Evolutionary conservation across 2,888 invertebrate genomes (phyloP).

Genomic region (Tipula unca): DNA sequence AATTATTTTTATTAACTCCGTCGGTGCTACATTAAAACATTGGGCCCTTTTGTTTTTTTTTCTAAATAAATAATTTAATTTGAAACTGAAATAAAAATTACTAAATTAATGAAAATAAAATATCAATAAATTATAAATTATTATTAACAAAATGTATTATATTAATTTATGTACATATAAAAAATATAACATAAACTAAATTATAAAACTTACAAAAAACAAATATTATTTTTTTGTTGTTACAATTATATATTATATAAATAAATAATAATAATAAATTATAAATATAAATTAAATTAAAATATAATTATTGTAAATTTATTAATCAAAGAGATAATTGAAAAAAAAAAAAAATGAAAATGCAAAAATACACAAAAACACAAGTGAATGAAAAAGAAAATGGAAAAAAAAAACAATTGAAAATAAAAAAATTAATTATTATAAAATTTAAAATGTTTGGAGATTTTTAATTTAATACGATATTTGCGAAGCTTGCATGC

Average conservation of each 20-base stretch:
- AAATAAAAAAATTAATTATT: not conserved
- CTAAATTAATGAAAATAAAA: not conserved
- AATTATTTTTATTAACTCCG: not conserved
- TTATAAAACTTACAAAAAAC: not conserved
- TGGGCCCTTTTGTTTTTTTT: no score
- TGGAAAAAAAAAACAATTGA: not conserved
- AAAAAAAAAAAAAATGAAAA: not conserved
- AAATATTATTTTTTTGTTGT: not conserved
- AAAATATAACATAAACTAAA: not conserved
- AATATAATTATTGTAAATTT: not conserved
- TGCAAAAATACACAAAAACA: no score
- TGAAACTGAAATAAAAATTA: not conserved
- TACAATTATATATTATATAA: not conserved
- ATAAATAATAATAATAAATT: not conserved
- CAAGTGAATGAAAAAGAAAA: not conserved
- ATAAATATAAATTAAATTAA: constrained; percentile 4
- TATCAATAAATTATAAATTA: not conserved
- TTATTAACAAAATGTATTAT: not conserved
- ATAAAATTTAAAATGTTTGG: not conserved
- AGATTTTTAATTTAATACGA: not conserved
- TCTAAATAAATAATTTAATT: not conserved
- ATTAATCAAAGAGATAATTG: not conserved
- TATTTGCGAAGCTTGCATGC: no score
- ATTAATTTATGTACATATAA: not conserved
- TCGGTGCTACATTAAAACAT: not conserved